phyloP scores from a whole-genome alignment of 2,113 vertebrate genomes.

The Chamaea fasciata region DNA sequence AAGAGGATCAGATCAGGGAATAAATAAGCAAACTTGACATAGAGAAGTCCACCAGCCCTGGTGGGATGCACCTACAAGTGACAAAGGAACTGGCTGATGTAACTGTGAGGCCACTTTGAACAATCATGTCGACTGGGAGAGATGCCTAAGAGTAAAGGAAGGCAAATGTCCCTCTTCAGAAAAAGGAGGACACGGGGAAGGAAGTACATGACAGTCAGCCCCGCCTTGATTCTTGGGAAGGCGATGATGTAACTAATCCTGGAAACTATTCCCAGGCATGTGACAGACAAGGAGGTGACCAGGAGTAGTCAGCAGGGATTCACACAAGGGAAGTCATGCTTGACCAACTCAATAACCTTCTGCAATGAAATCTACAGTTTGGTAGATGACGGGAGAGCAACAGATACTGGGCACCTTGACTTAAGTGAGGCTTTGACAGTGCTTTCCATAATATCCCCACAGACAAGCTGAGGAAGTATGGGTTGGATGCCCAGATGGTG shows the following conservation, averaged over 20 bases:
- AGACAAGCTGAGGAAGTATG: neutral
- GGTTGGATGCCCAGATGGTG: neutral
- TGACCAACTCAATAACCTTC: neutral
- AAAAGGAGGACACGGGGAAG: neutral
- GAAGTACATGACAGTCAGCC: neutral
- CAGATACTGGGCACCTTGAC: neutral
- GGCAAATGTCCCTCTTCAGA: neutral
- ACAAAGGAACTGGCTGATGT: neutral
- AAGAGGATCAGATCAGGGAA: neutral
- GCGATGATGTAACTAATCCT: neutral
- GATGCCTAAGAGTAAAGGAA: neutral
- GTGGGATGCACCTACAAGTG: neutral
- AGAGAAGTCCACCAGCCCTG: neutral
- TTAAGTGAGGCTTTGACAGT: neutral
- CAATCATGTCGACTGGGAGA: rapidly evolving
- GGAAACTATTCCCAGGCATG: neutral
- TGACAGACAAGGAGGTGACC: neutral
- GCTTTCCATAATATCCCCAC: neutral
- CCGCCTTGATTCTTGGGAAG: neutral
- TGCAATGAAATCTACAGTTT: neutral
- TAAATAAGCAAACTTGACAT: neutral
- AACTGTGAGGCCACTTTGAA: neutral
- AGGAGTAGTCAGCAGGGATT: neutral
- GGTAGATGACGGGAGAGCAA: neutral
- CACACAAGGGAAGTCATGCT: neutral